Percentiles rank a stretch among this genome's conserved stretches.
These are phyloP conservation scores for Zeuzera pyrina DNA, from an alignment of 2,888 invertebrate genomes.

Conservation along the genomic window DNA sequence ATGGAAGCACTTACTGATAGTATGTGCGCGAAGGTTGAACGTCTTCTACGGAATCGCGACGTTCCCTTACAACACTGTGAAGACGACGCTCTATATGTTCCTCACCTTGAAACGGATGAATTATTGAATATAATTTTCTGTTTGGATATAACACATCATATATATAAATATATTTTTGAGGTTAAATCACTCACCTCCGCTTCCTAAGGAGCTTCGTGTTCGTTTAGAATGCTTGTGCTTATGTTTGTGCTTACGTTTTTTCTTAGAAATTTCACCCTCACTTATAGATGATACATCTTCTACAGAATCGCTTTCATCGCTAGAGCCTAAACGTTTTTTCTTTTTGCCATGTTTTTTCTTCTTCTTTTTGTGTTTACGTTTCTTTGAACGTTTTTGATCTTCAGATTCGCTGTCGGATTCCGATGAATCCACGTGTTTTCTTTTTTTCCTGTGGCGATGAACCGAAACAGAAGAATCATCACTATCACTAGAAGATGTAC, in stretches of 20 bases:
- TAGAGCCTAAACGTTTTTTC: conserved; percentile 49
- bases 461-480: conserved; percentile 52
- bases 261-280: conserved; percentile 53
- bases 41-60: conserved; percentile 43
- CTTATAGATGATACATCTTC: conserved; percentile 44
- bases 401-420: conserved; percentile 58
- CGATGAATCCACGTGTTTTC: conserved; percentile 54
- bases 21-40: conserved; percentile 49
- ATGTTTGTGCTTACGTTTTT: conserved; percentile 59
- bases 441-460: conserved; percentile 59
- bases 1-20: conserved; percentile 47
- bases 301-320: conserved; percentile 33
- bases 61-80: conserved; percentile 61
- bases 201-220: conserved; percentile 36
- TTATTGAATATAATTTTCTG: no score
- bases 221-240: conserved; percentile 43
- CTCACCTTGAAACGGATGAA: conserved; percentile 13
- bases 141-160: no score
- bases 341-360: conserved; percentile 66
- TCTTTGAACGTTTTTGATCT: conserved; percentile 51
- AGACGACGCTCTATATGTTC: conserved; percentile 34
- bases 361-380: conserved; percentile 68
- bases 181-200: conserved; percentile 35
- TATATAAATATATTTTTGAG: no score
- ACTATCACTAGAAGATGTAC: conserved; percentile 56